phyloP scores from a whole-genome alignment of 2,888 invertebrate genomes.

The Lampropteryx suffumata region DNA sequence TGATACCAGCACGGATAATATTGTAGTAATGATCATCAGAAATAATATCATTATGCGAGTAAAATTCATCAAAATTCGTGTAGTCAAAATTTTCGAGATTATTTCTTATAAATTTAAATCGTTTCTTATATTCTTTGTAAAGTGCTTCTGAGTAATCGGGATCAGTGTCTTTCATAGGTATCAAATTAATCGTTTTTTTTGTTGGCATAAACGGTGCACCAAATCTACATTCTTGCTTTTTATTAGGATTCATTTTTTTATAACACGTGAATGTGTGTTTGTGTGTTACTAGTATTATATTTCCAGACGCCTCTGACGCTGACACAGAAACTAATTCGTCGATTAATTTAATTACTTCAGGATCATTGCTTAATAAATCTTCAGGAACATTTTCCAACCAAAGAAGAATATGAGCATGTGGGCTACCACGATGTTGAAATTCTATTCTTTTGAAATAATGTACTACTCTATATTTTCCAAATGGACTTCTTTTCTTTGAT shows the following conservation, averaged over 20 bases:
- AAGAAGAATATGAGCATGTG: slow-evolving; percentile 47
- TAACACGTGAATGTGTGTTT: slow-evolving; percentile 46
- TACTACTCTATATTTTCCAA: neutral
- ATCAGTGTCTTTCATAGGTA: slow-evolving; percentile 44
- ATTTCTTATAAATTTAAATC: slow-evolving; percentile 32
- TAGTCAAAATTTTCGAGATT: slow-evolving; percentile 44
- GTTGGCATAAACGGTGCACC: slow-evolving; percentile 47
- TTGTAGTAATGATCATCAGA: slow-evolving; percentile 43
- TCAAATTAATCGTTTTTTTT: slow-evolving; percentile 33
- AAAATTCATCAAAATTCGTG: slow-evolving; percentile 41
- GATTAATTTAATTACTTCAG: slow-evolving; percentile 38
- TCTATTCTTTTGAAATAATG: neutral
- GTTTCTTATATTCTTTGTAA: slow-evolving; percentile 36
- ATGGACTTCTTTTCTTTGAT: neutral
- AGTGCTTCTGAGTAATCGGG: slow-evolving; percentile 23
- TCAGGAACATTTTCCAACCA: slow-evolving; percentile 48
- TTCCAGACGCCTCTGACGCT: slow-evolving; percentile 40
- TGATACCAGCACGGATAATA: slow-evolving; percentile 45
- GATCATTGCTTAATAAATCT: neutral
- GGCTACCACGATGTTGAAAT: slow-evolving; percentile 43
- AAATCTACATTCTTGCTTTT: slow-evolving; percentile 42
- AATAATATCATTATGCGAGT: slow-evolving; percentile 38
- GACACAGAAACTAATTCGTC: slow-evolving; percentile 43
- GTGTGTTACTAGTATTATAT: slow-evolving; percentile 42
- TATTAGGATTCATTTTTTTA: slow-evolving; percentile 38